Evolutionary conservation across 2,797 vertebrate species (phyloP).

Genomic region (Scolopax rusticola): DNA sequence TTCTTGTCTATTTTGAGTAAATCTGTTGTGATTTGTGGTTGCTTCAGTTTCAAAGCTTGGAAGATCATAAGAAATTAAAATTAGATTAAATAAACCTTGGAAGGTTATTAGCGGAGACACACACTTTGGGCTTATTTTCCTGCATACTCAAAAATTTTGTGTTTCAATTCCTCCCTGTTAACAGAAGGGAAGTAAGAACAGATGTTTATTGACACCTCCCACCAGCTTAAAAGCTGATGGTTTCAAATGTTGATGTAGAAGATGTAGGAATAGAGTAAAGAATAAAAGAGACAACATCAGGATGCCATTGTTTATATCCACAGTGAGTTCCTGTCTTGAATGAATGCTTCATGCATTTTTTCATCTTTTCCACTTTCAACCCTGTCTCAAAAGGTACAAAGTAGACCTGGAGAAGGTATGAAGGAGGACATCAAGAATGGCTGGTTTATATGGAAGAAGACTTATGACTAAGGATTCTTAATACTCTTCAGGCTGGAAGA

Average conservation of each 20-base stretch:
- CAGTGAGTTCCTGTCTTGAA: neutral
- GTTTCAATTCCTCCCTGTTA: neutral
- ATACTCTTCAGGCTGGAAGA: neutral
- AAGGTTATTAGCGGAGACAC: neutral
- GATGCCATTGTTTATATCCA: neutral
- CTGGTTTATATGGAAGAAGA: neutral
- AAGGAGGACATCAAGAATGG: neutral
- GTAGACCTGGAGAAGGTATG: neutral
- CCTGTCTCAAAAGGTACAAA: neutral
- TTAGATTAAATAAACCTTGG: neutral
- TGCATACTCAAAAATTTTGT: neutral
- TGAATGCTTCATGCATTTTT: neutral
- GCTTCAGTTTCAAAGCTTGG: neutral
- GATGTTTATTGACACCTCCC: neutral
- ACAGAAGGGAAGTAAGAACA: neutral
- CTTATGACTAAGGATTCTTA: neutral
- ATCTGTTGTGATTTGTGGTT: neutral
- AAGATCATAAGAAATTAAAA: neutral
- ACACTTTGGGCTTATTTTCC: neutral
- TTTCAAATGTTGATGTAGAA: neutral
- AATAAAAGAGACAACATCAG: neutral
- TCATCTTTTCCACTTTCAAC: neutral
- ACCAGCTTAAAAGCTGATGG: neutral
- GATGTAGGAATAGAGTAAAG: neutral
- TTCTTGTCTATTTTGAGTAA: neutral